A percentile compares a stretch with the other conserved stretches of the same genome.
phyloP scores from a whole-genome alignment of 2,888 invertebrate genomes.

The Thymelicus lineola region DNA sequence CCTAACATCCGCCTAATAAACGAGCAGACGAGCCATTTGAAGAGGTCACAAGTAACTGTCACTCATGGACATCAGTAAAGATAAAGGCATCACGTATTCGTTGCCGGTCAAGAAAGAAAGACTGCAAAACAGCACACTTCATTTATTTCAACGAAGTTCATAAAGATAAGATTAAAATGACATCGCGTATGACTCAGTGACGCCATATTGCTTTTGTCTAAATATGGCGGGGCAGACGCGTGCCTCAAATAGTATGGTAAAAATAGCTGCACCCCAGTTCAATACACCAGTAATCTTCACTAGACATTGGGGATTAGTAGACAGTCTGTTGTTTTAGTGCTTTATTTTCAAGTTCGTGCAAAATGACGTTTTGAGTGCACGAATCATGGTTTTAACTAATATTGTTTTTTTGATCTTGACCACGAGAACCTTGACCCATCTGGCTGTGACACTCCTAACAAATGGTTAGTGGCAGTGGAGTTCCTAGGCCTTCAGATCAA shows the following conservation, averaged over 20 bases:
- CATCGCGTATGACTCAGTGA: constrained; percentile 27
- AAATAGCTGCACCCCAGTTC: constrained; percentile 33
- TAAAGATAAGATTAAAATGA: constrained; percentile 31
- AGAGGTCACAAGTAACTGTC: too few relatives aligned
- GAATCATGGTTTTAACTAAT: too few relatives aligned
- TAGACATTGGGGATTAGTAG: constrained; percentile 29
- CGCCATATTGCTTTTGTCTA: constrained; percentile 22
- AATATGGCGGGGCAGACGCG: constrained; percentile 30
- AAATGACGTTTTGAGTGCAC: background rate
- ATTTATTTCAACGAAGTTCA: background rate
- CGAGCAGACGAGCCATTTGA: too few relatives aligned
- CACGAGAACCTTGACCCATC: too few relatives aligned
- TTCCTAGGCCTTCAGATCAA: too few relatives aligned
- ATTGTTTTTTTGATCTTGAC: too few relatives aligned
- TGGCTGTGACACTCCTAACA: too few relatives aligned
- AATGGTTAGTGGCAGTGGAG: too few relatives aligned
- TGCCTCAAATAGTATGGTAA: constrained; percentile 31
- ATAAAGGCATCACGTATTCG: too few relatives aligned
- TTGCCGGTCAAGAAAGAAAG: background rate
- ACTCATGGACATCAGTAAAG: too few relatives aligned
- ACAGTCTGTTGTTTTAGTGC: constrained; percentile 29
- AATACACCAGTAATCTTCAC: constrained; percentile 33
- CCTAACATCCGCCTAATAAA: too few relatives aligned
- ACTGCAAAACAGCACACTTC: background rate
- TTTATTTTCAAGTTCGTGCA: constrained; percentile 12